These are phyloP conservation scores for Agonopterix alstromeriana DNA, from an alignment of 2,888 invertebrate genomes.

Conservation along the genomic window DNA sequence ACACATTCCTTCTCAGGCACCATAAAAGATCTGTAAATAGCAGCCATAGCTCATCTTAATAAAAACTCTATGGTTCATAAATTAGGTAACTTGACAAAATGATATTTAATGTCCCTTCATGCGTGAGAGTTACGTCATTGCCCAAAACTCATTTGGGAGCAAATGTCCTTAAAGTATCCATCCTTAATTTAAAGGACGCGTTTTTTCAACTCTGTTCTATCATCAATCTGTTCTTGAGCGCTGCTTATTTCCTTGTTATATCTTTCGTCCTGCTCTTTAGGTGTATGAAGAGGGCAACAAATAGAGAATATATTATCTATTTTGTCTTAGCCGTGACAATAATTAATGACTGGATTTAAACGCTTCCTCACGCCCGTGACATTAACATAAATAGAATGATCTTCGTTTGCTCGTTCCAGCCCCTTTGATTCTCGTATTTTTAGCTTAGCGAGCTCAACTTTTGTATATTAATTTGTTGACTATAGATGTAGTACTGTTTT, in stretches of 20 bases:
- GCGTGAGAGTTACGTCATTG: constrained; percentile 57
- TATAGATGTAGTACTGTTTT: constrained; percentile 47
- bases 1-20: constrained; percentile 37
- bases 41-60: constrained; percentile 44
- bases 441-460: constrained; percentile 61
- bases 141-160: constrained; percentile 57
- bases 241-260: constrained; percentile 64
- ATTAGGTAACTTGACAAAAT: constrained; percentile 68
- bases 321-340: constrained; percentile 74
- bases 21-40: constrained; percentile 55
- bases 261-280: constrained; percentile 64
- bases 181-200: constrained; percentile 61
- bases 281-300: constrained; percentile 56
- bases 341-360: constrained; percentile 77
- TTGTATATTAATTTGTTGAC: constrained; percentile 70
- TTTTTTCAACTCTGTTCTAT: constrained; percentile 57
- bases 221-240: constrained; percentile 63
- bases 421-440: constrained; percentile 75
- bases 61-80: constrained; percentile 45
- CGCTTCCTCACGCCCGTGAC: constrained; percentile 78
- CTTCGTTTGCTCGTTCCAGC: constrained; percentile 58
- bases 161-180: constrained; percentile 49
- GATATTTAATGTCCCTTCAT: constrained; percentile 61
- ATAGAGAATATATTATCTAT: constrained; percentile 74
- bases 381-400: constrained; percentile 76